Conservation (phyloP, 2,888 invertebrate species). For the Lasioglossum vierecki region DNA sequence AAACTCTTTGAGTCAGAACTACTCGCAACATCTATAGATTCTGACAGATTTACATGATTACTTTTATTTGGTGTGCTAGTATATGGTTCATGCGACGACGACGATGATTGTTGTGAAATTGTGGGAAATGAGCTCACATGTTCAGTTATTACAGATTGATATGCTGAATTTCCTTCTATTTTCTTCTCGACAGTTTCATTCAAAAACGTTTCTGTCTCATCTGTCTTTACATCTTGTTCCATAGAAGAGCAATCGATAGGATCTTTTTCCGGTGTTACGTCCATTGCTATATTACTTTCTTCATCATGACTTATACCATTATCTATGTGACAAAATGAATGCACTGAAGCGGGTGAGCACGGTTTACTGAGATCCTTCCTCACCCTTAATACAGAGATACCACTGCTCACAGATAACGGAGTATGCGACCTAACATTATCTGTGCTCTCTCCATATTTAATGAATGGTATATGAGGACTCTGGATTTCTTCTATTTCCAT, state of each 20-base stretch:
- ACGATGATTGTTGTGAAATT: conserved; percentile 73
- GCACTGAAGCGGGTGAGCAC: conserved; percentile 77
- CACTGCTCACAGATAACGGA: conserved; percentile 76
- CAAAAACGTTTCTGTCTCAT: conserved; percentile 49
- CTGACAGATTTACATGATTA: conserved; percentile 74
- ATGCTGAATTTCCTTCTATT: conserved; percentile 54
- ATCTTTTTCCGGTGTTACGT: conserved; percentile 70
- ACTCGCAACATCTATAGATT: conserved; percentile 77
- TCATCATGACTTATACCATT: conserved; percentile 74
- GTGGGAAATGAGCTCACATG: conserved; percentile 75
- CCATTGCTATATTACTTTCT: conserved; percentile 70
- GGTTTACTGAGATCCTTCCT: conserved; percentile 83
- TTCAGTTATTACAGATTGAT: conserved; percentile 76
- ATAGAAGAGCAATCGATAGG: conserved; percentile 73
- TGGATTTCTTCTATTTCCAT: conserved; percentile 81
- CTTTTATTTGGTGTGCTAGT: conserved; percentile 67
- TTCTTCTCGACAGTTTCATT: conserved; percentile 65
- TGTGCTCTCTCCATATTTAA: conserved; percentile 66
- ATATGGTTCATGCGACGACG: conserved; percentile 69
- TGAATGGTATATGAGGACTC: conserved; percentile 77
- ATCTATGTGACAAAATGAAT: conserved; percentile 77
- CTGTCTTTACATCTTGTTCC: conserved; percentile 64
- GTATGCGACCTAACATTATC: conserved; percentile 75
- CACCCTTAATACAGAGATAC: conserved; percentile 77
- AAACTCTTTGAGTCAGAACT: conserved; percentile 78